phyloP scores from a whole-genome alignment of 2,888 invertebrate species.

The Drosophila prostipennis region DNA sequence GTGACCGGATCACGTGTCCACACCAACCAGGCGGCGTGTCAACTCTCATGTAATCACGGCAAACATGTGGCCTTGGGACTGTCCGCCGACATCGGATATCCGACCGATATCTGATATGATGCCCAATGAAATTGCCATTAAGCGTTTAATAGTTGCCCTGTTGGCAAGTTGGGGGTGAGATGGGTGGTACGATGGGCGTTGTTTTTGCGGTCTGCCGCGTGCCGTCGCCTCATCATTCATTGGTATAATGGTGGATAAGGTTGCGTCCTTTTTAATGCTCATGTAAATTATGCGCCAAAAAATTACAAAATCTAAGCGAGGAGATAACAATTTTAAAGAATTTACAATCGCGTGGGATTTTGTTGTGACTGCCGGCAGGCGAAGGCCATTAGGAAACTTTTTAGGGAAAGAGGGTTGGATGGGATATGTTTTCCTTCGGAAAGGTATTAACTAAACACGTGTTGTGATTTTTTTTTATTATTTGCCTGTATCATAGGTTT shows the following conservation, averaged over 20 bases:
- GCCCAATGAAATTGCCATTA: constrained; percentile 80
- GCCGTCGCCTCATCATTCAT: constrained; percentile 78
- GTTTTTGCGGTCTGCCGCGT: constrained; percentile 73
- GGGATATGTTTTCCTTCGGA: constrained; percentile 6
- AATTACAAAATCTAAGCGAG: constrained; percentile 66
- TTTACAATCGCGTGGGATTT: constrained; percentile 76
- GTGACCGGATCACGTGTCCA: constrained; percentile 80
- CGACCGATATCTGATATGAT: constrained; percentile 58
- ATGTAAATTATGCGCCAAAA: constrained; percentile 80
- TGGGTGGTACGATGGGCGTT: constrained; percentile 28
- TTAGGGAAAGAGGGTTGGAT: constrained; percentile 17
- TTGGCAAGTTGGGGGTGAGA: constrained; percentile 66
- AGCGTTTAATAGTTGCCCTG: constrained; percentile 79
- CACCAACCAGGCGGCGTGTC: constrained; percentile 35
- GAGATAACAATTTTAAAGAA: constrained; percentile 74
- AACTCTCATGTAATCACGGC: constrained; percentile 50
- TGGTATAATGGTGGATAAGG: constrained; percentile 30
- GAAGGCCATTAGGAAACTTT: constrained; percentile 28
- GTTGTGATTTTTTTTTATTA: constrained; percentile 11
- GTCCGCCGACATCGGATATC: constrained; percentile 54
- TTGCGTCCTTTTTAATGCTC: constrained; percentile 56
- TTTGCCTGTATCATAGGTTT: neutral
- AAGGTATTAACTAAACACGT: constrained; percentile 36
- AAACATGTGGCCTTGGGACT: constrained; percentile 59
- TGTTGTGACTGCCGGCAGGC: constrained; percentile 37